phyloP scores from a whole-genome alignment of 2,888 invertebrate genomes.

The Nephrotoma appendiculata region DNA sequence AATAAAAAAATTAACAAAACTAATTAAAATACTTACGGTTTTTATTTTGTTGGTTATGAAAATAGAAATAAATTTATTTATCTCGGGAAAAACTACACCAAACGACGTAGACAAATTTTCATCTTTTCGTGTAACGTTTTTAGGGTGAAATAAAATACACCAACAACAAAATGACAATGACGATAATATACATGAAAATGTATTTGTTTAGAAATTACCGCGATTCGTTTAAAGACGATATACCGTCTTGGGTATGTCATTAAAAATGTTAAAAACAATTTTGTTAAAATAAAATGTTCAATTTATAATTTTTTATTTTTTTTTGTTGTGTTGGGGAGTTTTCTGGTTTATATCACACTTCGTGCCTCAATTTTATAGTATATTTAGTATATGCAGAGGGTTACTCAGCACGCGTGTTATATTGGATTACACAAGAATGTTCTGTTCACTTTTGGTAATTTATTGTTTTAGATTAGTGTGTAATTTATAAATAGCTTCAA shows the following conservation, averaged over 20 bases:
- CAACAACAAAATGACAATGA: background rate
- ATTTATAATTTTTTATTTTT: background rate
- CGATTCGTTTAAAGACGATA: background rate
- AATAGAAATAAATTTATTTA: background rate
- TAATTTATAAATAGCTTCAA: background rate
- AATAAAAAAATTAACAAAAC: background rate
- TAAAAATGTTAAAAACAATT: background rate
- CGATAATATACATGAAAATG: background rate
- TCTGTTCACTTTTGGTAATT: background rate
- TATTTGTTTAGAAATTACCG: background rate
- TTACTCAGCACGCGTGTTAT: background rate
- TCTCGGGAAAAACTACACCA: background rate
- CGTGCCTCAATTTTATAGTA: background rate
- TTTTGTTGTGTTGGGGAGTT: background rate
- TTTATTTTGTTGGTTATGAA: background rate
- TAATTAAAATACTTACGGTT: background rate
- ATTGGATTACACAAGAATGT: background rate
- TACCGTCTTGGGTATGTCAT: background rate
- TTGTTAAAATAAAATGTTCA: background rate
- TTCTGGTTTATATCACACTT: background rate
- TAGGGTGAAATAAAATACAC: background rate
- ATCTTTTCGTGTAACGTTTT: background rate
- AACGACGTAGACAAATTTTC: background rate
- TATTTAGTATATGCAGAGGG: background rate
- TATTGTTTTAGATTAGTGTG: background rate